Evolutionary conservation across 2,888 invertebrate genomes (phyloP).

Genomic region (Hirudinaria manillensis): DNA sequence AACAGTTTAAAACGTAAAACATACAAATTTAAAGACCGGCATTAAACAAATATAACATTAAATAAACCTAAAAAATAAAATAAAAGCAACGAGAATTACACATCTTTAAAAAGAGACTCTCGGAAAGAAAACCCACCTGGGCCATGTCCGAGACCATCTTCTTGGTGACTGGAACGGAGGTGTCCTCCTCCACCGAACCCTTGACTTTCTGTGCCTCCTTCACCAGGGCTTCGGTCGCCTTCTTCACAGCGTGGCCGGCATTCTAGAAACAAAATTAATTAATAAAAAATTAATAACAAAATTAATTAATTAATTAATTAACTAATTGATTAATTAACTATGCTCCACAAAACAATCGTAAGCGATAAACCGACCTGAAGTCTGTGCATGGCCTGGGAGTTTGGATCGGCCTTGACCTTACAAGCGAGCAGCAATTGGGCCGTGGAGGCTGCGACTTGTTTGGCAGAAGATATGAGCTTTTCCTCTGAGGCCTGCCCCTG

Average conservation of each 20-base stretch:
- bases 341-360: background rate
- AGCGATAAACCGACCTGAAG: constrained; percentile 58
- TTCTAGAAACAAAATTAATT: constrained; percentile 12
- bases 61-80: background rate
- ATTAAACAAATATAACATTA: background rate
- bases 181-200: constrained; percentile 80
- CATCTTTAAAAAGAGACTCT: background rate
- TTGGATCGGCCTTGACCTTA: constrained; percentile 95
- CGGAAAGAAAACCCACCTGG: constrained; percentile 60
- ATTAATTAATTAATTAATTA: background rate
- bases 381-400: constrained; percentile 84
- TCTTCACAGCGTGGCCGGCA: constrained; percentile 94
- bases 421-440: constrained; percentile 95
- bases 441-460: constrained; percentile 83
- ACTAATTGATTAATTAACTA: no score
- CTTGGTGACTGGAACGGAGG: constrained; percentile 71
- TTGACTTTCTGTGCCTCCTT: constrained; percentile 86
- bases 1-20: background rate
- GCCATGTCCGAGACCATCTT: constrained; percentile 94
- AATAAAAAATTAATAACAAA: background rate
- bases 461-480: constrained; percentile 87
- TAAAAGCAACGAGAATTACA: background rate
- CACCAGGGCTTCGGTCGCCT: constrained; percentile 94
- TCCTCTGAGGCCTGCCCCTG: constrained; percentile 71
- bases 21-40: background rate